Evolutionary conservation across 2,888 invertebrate genomes (phyloP).

Genomic region (Mythimna ferrago): DNA sequence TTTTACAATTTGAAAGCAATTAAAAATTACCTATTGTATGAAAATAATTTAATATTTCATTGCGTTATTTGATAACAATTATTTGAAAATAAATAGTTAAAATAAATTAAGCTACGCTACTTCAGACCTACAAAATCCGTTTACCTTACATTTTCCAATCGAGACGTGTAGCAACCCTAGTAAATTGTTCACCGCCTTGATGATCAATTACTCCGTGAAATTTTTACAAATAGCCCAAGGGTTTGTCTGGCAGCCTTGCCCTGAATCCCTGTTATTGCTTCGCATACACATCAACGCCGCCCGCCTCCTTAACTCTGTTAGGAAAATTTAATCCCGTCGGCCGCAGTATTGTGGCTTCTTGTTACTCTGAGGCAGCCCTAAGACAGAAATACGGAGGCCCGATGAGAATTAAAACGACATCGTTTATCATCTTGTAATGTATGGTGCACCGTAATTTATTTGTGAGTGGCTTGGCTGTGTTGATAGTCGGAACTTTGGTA

Average conservation of each 20-base stretch:
- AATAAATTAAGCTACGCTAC: no score
- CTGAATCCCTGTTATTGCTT: slow-evolving; percentile 54
- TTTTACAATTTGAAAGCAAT: no score
- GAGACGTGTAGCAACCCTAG: background rate
- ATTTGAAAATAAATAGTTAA: no score
- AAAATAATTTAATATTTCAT: background rate
- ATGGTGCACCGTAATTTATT: slow-evolving; percentile 44
- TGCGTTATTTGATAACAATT: slow-evolving; percentile 1
- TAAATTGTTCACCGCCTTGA: slow-evolving; percentile 26
- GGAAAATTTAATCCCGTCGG: slow-evolving; percentile 79
- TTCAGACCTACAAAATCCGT: no score
- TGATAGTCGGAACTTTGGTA: background rate
- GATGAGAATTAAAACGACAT: slow-evolving; percentile 70
- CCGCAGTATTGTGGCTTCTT: slow-evolving; percentile 75
- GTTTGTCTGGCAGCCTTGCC: slow-evolving; percentile 29
- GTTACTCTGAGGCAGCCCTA: slow-evolving; percentile 51
- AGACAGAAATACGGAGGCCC: slow-evolving; percentile 44
- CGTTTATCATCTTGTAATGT: slow-evolving; percentile 65
- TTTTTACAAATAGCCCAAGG: slow-evolving; percentile 44
- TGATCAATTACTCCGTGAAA: slow-evolving; percentile 44
- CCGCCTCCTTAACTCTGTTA: slow-evolving; percentile 79
- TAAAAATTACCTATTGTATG: no score
- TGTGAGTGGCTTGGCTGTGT: slow-evolving; percentile 5
- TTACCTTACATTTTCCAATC: slow-evolving; percentile 3
- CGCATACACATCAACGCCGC: slow-evolving; percentile 62